phyloP scores from a whole-genome alignment of 2,888 invertebrate species.

The Orthosia cruda region DNA sequence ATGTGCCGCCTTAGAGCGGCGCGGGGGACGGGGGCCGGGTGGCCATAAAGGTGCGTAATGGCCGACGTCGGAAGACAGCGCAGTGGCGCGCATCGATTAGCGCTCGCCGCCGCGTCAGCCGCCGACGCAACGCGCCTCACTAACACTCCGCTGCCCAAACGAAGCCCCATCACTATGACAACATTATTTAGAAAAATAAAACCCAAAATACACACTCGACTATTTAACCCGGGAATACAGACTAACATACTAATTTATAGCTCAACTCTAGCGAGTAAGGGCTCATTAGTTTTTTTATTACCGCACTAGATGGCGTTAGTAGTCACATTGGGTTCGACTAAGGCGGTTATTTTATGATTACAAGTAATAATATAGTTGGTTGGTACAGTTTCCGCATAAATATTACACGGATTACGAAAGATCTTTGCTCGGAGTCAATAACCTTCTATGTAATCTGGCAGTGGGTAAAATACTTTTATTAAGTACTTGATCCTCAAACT shows the following conservation, averaged over 20 bases:
- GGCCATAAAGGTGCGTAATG: constrained; percentile 95
- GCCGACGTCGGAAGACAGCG: constrained; percentile 93
- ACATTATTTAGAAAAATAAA: constrained; percentile 8
- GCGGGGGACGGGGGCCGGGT: constrained; percentile 83
- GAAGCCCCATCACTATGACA: constrained; percentile 61
- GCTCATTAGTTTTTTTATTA: constrained; percentile 47
- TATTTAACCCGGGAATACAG: constrained; percentile 43
- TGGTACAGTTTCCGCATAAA: constrained; percentile 49
- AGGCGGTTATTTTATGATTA: constrained; percentile 66
- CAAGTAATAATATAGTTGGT: constrained; percentile 43
- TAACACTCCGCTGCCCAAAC: constrained; percentile 67
- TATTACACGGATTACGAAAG: constrained; percentile 46
- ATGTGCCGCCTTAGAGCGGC: constrained; percentile 90
- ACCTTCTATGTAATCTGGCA: constrained; percentile 27
- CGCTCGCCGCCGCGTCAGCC: constrained; percentile 91
- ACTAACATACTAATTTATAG: constrained; percentile 40
- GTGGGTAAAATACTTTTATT: constrained; percentile 41
- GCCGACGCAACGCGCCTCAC: constrained; percentile 86
- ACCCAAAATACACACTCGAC: constrained; percentile 39
- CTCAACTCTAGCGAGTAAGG: constrained; percentile 48
- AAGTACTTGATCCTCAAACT: constrained; percentile 5
- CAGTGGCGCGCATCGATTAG: constrained; percentile 94
- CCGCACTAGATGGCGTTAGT: constrained; percentile 75
- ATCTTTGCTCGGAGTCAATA: constrained; percentile 45
- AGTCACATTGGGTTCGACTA: constrained; percentile 40